phyloP scores from a whole-genome alignment of 2,113 vertebrate genomes.

The Cyrtonyx montezumae region DNA sequence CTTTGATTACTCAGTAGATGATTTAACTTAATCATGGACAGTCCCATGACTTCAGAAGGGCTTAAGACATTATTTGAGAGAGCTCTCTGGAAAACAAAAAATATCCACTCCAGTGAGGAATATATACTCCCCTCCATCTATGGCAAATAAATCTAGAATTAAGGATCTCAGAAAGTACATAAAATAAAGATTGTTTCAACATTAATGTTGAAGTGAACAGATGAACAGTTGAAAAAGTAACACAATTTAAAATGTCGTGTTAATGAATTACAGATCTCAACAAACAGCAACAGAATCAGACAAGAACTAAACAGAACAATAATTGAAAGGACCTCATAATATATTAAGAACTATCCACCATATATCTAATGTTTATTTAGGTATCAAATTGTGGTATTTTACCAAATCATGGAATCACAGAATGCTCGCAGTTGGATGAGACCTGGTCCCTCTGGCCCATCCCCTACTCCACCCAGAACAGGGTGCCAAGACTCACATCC shows the following conservation, averaged over 20 bases:
- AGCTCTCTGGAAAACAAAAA: background rate
- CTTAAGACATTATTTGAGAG: background rate
- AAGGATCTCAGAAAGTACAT: background rate
- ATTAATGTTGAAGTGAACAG: background rate
- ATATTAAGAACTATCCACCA: background rate
- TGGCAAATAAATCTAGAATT: conserved; percentile 9
- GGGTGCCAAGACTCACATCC: background rate
- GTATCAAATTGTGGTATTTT: background rate
- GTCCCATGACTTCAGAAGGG: background rate
- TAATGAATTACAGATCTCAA: conserved; percentile 16
- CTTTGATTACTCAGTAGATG: background rate
- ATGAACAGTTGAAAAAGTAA: conserved; percentile 10
- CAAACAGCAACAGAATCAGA: background rate
- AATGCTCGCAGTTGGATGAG: background rate
- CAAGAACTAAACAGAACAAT: background rate
- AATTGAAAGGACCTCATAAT: background rate
- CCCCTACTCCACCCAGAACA: background rate
- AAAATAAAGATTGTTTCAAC: background rate
- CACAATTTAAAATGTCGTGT: background rate
- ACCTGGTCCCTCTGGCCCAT: background rate
- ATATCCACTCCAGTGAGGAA: background rate
- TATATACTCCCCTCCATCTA: background rate
- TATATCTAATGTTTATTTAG: background rate
- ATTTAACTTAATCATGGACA: conserved; percentile 6
- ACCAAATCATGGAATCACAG: background rate